Evolutionary conservation across 1,140 invertebrate genomes (phyloP).

Genomic region (Melitaea cinxia): DNA sequence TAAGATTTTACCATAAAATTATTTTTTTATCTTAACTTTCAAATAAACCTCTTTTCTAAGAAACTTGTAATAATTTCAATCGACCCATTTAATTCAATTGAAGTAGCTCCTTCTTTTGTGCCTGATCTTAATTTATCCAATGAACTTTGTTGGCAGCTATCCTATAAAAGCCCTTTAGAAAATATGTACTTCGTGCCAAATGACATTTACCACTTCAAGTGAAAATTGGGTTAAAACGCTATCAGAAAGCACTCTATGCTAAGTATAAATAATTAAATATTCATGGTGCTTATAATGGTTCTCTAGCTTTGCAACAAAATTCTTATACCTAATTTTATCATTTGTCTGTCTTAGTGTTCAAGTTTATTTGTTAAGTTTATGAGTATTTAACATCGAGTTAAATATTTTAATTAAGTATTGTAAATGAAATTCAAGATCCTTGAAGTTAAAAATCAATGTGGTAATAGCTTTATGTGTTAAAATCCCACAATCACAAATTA

Average conservation of each 20-base stretch:
- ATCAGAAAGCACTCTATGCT: neutral
- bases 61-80: constrained; percentile 12
- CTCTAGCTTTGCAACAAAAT: neutral
- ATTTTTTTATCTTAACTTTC: neutral
- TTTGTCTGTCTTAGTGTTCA: no score
- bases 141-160: constrained; percentile 41
- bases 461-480: no score
- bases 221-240: constrained; percentile 7
- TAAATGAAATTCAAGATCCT: no score
- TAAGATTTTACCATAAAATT: constrained; percentile 3
- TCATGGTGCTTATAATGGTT: neutral
- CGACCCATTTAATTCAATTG: constrained; percentile 35
- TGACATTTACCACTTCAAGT: constrained; percentile 12
- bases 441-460: no score
- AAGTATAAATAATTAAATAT: neutral
- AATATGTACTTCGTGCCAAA: constrained; percentile 24
- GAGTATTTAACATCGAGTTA: no score
- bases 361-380: no score
- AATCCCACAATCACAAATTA: no score
- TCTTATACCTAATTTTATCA: neutral
- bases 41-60: constrained; percentile 2
- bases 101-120: constrained; percentile 34
- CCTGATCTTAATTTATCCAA: constrained; percentile 38
- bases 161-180: constrained; percentile 30
- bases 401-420: no score